A percentile compares a stretch with the other conserved stretches of the same genome.
phyloP scores from a whole-genome alignment of 2,888 invertebrate species.

The Crocallis elinguaria region DNA sequence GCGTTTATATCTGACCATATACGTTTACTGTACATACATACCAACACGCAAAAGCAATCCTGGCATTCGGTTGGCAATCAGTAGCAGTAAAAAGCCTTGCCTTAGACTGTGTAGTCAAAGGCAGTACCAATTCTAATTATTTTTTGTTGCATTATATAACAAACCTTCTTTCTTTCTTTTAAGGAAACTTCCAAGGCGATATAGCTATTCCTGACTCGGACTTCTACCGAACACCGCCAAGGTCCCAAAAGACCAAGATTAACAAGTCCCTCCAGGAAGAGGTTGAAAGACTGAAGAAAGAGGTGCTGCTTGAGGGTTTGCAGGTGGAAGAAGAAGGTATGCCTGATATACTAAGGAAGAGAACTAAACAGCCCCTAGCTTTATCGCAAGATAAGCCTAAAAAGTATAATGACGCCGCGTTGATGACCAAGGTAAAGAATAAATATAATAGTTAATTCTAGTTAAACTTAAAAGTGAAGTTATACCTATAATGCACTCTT shows the following conservation, averaged over 20 bases:
- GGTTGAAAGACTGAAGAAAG: constrained; percentile 92
- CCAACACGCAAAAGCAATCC: too few relatives aligned
- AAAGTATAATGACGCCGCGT: constrained; percentile 77
- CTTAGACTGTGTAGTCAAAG: too few relatives aligned
- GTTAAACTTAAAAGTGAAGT: too few relatives aligned
- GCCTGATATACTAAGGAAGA: constrained; percentile 89
- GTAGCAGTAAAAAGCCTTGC: too few relatives aligned
- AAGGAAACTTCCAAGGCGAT: constrained; percentile 93
- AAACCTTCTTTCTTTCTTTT: constrained; percentile 57
- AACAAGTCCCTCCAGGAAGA: constrained; percentile 90
- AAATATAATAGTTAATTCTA: too few relatives aligned
- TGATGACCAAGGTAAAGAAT: constrained; percentile 72
- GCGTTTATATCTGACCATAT: too few relatives aligned
- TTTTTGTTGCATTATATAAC: too few relatives aligned
- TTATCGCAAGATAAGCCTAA: constrained; percentile 77
- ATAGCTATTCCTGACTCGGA: constrained; percentile 90
- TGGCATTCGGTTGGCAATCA: too few relatives aligned
- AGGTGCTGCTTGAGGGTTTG: constrained; percentile 91
- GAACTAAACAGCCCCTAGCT: constrained; percentile 87
- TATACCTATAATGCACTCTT: too few relatives aligned
- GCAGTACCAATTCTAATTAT: too few relatives aligned
- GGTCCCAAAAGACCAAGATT: constrained; percentile 75
- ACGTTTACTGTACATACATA: too few relatives aligned
- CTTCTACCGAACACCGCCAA: constrained; percentile 62
- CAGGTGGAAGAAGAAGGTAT: constrained; percentile 94